Conservation (phyloP, 2,888 invertebrate genomes). For the Melitaea athalia region DNA sequence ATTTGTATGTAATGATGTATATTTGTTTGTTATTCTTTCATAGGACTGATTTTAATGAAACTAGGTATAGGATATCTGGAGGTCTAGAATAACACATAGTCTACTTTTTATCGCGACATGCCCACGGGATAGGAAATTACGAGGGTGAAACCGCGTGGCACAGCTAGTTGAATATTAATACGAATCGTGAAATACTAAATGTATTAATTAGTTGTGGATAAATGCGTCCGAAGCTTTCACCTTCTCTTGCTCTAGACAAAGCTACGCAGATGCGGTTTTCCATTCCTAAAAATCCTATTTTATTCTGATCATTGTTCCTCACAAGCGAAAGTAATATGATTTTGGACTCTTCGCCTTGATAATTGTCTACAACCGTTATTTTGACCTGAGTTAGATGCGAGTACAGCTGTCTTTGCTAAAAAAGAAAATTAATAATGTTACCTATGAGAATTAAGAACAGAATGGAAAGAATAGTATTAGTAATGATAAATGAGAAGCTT, state of each 20-base stretch:
- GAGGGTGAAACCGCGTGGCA: too few species aligned
- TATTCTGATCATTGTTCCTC: constrained; percentile 84
- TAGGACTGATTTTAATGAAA: too few species aligned
- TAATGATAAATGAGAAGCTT: too few species aligned
- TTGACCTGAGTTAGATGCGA: constrained; percentile 76
- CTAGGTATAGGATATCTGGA: too few species aligned
- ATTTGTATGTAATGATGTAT: too few species aligned
- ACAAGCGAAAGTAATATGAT: constrained; percentile 90
- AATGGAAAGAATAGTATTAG: not conserved
- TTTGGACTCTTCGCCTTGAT: constrained; percentile 90
- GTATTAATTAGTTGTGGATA: not conserved
- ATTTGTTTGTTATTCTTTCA: too few species aligned
- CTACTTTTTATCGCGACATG: too few species aligned
- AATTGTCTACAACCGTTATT: constrained; percentile 89
- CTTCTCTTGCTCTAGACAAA: constrained; percentile 85
- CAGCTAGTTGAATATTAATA: too few species aligned
- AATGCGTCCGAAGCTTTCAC: constrained; percentile 44
- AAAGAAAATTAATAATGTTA: constrained; percentile 28
- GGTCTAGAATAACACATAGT: too few species aligned
- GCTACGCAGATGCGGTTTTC: constrained; percentile 90
- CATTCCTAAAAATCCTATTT: constrained; percentile 87
- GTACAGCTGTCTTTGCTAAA: constrained; percentile 60
- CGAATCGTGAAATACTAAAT: too few species aligned
- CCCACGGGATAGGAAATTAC: too few species aligned
- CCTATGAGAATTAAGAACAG: not conserved